Conservation (phyloP, 2,797 vertebrate species). For the Gobionotothen gibberifrons region DNA sequence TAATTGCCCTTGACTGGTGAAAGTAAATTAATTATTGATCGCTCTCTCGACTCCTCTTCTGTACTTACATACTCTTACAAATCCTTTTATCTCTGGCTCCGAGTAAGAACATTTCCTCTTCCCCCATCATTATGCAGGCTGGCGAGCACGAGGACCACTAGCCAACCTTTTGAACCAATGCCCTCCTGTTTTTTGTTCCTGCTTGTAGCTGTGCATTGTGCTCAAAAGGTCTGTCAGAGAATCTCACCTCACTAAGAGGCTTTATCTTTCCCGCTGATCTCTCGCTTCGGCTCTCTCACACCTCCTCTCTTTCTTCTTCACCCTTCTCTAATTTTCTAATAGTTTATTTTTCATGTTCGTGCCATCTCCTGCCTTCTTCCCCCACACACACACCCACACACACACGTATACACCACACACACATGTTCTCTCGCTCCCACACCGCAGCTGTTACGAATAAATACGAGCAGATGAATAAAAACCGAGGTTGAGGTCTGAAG, state of each 20-base stretch:
- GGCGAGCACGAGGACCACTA: constrained; percentile 56
- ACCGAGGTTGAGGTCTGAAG: constrained; percentile 50
- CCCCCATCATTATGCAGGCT: constrained; percentile 75
- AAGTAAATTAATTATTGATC: constrained; percentile 91
- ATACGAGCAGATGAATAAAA: constrained; percentile 69
- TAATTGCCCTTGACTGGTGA: constrained; percentile 88
- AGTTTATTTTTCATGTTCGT: constrained; percentile 32
- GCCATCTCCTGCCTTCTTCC: background rate
- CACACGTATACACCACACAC: constrained; percentile 3
- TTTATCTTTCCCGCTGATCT: constrained; percentile 41
- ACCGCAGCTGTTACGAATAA: constrained; percentile 51
- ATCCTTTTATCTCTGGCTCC: constrained; percentile 82
- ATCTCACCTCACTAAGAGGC: constrained; percentile 17
- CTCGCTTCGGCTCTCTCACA: constrained; percentile 11
- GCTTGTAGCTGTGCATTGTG: constrained; percentile 12
- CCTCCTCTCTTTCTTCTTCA: constrained; percentile 16
- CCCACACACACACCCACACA: background rate
- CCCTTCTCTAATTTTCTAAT: constrained; percentile 39
- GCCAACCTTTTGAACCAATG: constrained; percentile 65
- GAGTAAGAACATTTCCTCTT: constrained; percentile 83
- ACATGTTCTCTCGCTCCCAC: constrained; percentile 22
- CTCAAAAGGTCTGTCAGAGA: constrained; percentile 37
- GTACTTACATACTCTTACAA: constrained; percentile 87
- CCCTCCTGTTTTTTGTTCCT: constrained; percentile 24
- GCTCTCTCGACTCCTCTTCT: constrained; percentile 81